Evolutionary conservation across 2,113 vertebrate species (phyloP), one percentile per base, ranked within the genome.

Genomic region (Phaetusa simplex): DNA sequence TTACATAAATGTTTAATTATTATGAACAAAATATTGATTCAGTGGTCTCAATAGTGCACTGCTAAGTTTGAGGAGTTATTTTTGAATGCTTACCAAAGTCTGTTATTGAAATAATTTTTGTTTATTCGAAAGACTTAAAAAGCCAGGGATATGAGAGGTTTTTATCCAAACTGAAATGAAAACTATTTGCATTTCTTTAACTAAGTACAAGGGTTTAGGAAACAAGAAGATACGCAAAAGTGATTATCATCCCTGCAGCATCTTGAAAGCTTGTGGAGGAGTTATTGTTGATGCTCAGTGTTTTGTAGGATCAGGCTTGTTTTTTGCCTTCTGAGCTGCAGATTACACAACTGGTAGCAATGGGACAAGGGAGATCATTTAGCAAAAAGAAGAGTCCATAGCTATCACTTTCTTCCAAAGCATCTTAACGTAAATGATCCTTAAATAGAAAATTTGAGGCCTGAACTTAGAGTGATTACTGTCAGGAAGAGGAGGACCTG

Each of bases 1-100:
- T 95, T 95, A 72, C 71, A 92, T 96, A 94, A 95, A 97, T 97
- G 61, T 97, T 97, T 96, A 95, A 97, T 95, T 95, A 83, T 61
- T 56, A 89, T 96, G 71, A 96, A 79, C 56, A 86, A 93, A 98
- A 95, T 95, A 95, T 89, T 96, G 93, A 93, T 94, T 93, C 77
- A 91, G 1, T 93, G 67, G 76, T 93, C 89, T 94, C 89, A 55
- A 5, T 81, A 74, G 73, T 47, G 43, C 67, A 50, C n/a, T 93
- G 55, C 76, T 89, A 71, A 67, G 26, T 85, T 94, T 82, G 70
- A 94, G 77, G 32, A 89, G 82, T 93, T 97, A 59, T 59, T 93
- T 61, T 92, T 97, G 87, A 96, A 88, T 86, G 49, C 82, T 89
- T 96, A 87, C 80, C 87, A 79, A 93, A 95, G 55, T 55, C 52